Evolutionary conservation across 53 echinoderm and acorn worm species (phyloP).

Genomic region (Zoroaster sp.): DNA sequence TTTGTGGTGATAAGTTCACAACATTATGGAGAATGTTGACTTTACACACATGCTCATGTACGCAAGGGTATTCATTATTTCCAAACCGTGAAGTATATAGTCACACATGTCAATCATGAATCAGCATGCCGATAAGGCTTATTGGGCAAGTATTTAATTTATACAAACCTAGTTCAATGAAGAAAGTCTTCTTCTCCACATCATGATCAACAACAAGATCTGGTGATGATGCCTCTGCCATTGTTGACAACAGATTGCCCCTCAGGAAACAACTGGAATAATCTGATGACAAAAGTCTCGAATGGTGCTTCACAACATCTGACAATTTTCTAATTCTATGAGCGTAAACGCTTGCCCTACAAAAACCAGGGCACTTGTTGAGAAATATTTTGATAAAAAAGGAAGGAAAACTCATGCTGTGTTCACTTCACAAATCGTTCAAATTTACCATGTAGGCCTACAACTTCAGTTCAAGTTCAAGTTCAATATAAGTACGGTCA

Average conservation of each 20-base stretch:
- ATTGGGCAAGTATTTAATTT: neutral
- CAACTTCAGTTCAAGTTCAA: no score
- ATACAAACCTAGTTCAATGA: constrained; percentile 26
- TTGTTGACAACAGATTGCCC: neutral
- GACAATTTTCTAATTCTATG: neutral
- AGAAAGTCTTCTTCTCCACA: constrained; percentile 6
- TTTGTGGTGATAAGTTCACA: no score
- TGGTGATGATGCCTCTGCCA: constrained; percentile 1
- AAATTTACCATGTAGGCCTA: no score
- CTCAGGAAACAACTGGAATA: neutral
- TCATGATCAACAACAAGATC: constrained; percentile 16
- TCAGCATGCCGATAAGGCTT: neutral
- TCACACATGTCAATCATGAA: neutral
- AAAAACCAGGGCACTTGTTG: neutral
- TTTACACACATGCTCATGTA: neutral
- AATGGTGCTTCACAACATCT: neutral
- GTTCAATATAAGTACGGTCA: no score
- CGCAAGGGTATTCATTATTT: neutral
- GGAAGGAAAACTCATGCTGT: neutral
- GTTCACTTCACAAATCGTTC: no score
- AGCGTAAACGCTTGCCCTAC: no score
- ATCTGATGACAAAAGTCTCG: neutral
- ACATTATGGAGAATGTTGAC: neutral
- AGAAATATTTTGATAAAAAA: neutral
- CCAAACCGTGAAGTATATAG: neutral